These are phyloP conservation scores for Leptodactylus fuscus DNA, from an alignment of 2,113 vertebrate species.

Conservation along the genomic window DNA sequence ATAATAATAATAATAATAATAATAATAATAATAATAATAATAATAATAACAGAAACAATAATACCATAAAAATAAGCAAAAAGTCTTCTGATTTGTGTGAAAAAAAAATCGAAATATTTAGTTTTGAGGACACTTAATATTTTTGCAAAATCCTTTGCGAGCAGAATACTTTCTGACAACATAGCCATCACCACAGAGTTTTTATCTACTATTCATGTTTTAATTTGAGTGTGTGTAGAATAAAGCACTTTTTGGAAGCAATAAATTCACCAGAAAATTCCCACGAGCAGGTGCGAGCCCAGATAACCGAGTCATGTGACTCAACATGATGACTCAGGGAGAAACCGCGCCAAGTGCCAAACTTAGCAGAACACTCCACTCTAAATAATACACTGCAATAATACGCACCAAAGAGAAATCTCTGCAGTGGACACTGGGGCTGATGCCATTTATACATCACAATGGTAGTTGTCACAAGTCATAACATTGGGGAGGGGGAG, in stretches of 20 bases:
- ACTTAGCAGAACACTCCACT: slow-evolving; percentile 37
- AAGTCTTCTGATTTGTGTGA: neutral
- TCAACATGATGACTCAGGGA: slow-evolving; percentile 46
- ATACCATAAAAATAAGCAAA: neutral
- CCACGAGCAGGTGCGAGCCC: slow-evolving; percentile 48
- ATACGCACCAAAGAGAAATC: slow-evolving; percentile 1
- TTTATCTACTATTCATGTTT: slow-evolving; percentile 5
- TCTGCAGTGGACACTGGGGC: neutral
- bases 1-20: too few relatives aligned
- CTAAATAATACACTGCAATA: slow-evolving; percentile 14
- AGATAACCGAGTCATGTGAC: slow-evolving; percentile 42
- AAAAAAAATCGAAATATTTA: neutral
- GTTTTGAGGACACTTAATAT: neutral
- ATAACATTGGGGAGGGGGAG: neutral
- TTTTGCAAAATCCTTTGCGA: slow-evolving; percentile 3
- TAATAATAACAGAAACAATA: too few relatives aligned
- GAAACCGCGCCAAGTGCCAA: slow-evolving; percentile 44
- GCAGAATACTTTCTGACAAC: neutral
- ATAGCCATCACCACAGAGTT: slow-evolving; percentile 1
- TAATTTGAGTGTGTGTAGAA: slow-evolving; percentile 17
- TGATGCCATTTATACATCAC: neutral
- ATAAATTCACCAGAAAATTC: slow-evolving; percentile 53
- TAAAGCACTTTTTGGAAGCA: slow-evolving; percentile 36
- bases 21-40: too few relatives aligned
- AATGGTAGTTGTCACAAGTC: slow-evolving; percentile 27